Base-by-base conservation (phyloP, 2,113 vertebrate genomes). In the Oncorhynchus kisutch region DNA sequence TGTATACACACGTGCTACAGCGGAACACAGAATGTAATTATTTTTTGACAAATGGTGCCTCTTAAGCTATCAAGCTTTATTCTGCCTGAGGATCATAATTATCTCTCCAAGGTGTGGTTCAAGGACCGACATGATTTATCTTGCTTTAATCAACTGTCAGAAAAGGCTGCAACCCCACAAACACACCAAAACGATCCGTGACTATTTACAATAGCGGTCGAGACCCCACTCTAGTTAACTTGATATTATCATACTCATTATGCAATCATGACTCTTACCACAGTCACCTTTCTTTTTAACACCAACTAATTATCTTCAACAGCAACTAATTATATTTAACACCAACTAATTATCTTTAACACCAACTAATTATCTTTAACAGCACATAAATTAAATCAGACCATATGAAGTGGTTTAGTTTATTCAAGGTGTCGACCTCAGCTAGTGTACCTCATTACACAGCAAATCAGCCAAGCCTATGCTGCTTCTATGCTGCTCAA, bases 1-100 rank as follows among this genome's bases (percentile, higher is more conserved):
- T 97, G 96, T 98, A 98, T 96, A 97, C 96, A 95, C 94, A 97
- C 95, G 93, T 95, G 94, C 94, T 95, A 92, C 95, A 95, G 96
- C 95, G 95, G 93, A 54, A 94, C 95, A 95, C 94, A 94, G 95
- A 94, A 94, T 95, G 96, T 93, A 93, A 94, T 95, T 95, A 91
- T 96, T 96, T 45, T 96, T 95, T 94, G 93, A 95, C 91, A 93
- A 94, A 92, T 92, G 94, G 94, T 93, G 93, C 94, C 94, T 94
- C 89, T 0, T 90, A 94, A 95, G 95, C 92, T 95, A 94, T 95
- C 92, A 84, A 94, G 92, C 94, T 95, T 94, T 95, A 94, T 95
- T 74, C 66, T 81, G 85, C 87, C 73, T 78, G 62, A 81, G 75
- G 78, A 78, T 71, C 78, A 71, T 64, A 75, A 83, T 81, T 62